Evolutionary conservation across 2,888 invertebrate genomes (phyloP), one percentile per base, ranked within the genome.

Genomic region (Leucophenga montana): DNA sequence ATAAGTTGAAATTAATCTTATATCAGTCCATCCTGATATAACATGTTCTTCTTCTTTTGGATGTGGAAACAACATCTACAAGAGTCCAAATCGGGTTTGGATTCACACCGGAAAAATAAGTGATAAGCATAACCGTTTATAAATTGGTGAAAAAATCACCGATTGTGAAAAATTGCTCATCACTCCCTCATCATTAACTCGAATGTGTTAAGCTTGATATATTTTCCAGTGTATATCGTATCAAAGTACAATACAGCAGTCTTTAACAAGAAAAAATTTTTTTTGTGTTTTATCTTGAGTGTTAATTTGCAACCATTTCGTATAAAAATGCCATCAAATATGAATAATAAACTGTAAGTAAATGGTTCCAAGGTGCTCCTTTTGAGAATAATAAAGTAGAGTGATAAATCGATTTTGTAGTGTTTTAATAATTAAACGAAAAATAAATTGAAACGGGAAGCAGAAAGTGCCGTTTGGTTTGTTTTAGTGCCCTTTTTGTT

Each of bases 261-360:
- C 1, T 39, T 39, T 39, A 39, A 8, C 11, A 39, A 39, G 11
- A 56, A 13, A 39, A n/a, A n/a, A n/a, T n/a, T n/a, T n/a, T 74
- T 79, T 74, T 77, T 73, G 65, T 83, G 67, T 70, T 76, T 68
- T 66, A 74, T 78, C 73, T 79, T 76, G 80, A 83, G 85, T 81
- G 81, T 83, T 78, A 80, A 85, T 69, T 84, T 85, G 76, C 81
- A 86, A 86, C 80, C 82, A 87, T 82, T 86, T 84, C 81, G 80
- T 80, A 80, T 85, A 73, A 88, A 86, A 78, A 88, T 88, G 87
- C 87, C 87, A 84, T 88, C 88, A 82, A 87, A 82, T 79, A 88
- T 88, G 88, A 88, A 88, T 88, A 88, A 88, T 88, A 88, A 88
- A 87, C 87, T 88, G 87, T 88, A 88, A 88, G 87, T 88, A 88